phyloP scores from a whole-genome alignment of 2,113 vertebrate species.

The Globicephala melas region DNA sequence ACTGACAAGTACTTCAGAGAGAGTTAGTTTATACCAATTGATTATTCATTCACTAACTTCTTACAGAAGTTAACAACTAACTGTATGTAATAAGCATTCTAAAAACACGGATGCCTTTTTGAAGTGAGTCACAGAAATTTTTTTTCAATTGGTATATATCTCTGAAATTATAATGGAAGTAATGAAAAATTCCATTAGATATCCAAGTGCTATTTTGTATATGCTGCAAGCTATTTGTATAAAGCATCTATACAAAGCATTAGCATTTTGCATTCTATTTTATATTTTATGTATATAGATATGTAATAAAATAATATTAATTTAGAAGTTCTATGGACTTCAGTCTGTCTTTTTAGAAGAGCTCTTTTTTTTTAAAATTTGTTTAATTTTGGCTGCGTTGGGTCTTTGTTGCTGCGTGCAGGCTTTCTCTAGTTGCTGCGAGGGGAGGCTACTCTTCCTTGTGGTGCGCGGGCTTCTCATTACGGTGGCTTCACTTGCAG shows the following conservation, averaged over 20 bases:
- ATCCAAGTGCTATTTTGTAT: background rate
- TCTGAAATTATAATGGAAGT: background rate
- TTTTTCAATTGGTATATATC: background rate
- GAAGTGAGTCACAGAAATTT: background rate
- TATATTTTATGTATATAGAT: background rate
- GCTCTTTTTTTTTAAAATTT: too few relatives aligned
- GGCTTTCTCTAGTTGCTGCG: too few relatives aligned
- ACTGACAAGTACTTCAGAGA: background rate
- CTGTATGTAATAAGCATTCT: background rate
- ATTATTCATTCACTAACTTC: background rate
- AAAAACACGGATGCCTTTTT: background rate
- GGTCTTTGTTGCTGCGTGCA: too few relatives aligned
- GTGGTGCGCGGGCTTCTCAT: too few relatives aligned
- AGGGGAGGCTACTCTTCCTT: too few relatives aligned
- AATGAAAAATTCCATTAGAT: background rate
- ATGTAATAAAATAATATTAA: background rate
- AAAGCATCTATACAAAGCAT: background rate
- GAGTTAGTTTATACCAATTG: background rate
- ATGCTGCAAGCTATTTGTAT: background rate
- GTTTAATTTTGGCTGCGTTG: too few relatives aligned
- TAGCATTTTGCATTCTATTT: background rate
- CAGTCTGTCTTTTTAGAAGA: background rate
- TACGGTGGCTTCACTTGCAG: too few relatives aligned
- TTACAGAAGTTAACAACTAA: background rate
- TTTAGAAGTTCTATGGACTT: background rate